Percentiles rank a stretch among this genome's conserved stretches.
phyloP scores from a whole-genome alignment of 1,140 invertebrate genomes.

The Drosophila tsacasi region DNA sequence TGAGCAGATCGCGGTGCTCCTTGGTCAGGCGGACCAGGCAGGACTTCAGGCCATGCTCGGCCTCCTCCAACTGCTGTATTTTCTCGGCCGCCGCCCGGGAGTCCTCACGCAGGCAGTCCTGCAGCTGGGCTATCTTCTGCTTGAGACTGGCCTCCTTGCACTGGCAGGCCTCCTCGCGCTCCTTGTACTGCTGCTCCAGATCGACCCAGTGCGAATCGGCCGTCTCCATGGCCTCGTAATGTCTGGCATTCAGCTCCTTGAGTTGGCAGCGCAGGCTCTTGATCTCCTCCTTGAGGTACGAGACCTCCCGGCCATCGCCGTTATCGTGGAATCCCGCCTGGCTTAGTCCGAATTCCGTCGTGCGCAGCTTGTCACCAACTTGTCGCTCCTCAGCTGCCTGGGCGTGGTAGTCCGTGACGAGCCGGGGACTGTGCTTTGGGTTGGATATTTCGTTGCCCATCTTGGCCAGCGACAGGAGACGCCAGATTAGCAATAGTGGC shows the following conservation, averaged over 20 bases:
- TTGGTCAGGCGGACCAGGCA: slow-evolving; percentile 86
- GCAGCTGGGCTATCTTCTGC: slow-evolving; percentile 76
- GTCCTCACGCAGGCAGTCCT: slow-evolving; percentile 78
- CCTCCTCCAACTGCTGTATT: slow-evolving; percentile 86
- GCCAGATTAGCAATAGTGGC: slow-evolving; percentile 88
- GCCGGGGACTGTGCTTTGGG: slow-evolving; percentile 12
- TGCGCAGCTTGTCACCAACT: not conserved
- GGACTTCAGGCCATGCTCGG: slow-evolving; percentile 86
- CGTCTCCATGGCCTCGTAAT: slow-evolving; percentile 90
- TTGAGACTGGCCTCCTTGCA: slow-evolving; percentile 76
- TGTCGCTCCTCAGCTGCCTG: slow-evolving; percentile 76
- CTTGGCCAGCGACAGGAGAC: slow-evolving; percentile 47
- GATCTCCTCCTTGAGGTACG: slow-evolving; percentile 74
- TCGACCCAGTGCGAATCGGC: slow-evolving; percentile 91
- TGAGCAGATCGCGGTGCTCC: slow-evolving; percentile 85
- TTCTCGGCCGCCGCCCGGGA: slow-evolving; percentile 79
- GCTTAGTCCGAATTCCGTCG: not conserved
- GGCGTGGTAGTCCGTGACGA: slow-evolving; percentile 28
- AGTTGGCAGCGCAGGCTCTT: slow-evolving; percentile 86
- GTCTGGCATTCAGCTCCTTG: slow-evolving; percentile 88
- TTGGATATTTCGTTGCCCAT: slow-evolving; percentile 67
- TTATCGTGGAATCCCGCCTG: slow-evolving; percentile 31
- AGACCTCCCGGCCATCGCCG: slow-evolving; percentile 52
- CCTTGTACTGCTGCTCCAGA: slow-evolving; percentile 89
- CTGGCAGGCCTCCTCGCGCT: slow-evolving; percentile 86